Percentiles rank a stretch among this genome's conserved stretches.
Conservation (phyloP, 2,797 vertebrate species). For the Remorina albescens region DNA sequence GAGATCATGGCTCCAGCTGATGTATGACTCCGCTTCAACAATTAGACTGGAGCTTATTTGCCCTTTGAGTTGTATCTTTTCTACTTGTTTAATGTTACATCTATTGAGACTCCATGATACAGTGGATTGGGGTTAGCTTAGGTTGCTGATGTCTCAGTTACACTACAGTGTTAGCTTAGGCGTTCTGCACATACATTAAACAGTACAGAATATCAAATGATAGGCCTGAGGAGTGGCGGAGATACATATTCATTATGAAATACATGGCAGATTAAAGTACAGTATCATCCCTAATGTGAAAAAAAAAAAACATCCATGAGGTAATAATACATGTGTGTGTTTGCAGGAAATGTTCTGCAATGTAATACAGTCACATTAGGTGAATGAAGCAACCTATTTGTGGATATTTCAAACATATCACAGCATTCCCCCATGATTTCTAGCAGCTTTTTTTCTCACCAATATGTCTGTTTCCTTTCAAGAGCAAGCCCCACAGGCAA, state of each 20-base stretch:
- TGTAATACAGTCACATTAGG: conserved; percentile 21
- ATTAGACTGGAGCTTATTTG: conserved; percentile 51
- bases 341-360: conserved; percentile 34
- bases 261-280: conserved; percentile 3
- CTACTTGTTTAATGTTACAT: conserved; percentile 60
- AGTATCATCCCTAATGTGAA: conserved; percentile 11
- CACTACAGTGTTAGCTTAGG: conserved; percentile 30
- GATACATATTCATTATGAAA: conserved; percentile 27
- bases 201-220: conserved; percentile 49
- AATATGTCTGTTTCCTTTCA: conserved; percentile 60
- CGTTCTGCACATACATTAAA: conserved; percentile 43
- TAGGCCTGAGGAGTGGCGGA: neutral
- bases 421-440: conserved; percentile 44
- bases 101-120: conserved; percentile 53
- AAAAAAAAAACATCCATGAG: neutral
- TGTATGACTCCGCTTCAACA: conserved; percentile 54
- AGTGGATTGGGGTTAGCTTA: conserved; percentile 43
- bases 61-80: conserved; percentile 44
- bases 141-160: conserved; percentile 51
- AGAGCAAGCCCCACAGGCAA: conserved; percentile 62
- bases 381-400: conserved; percentile 47
- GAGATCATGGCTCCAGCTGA: conserved; percentile 62
- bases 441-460: conserved; percentile 42
- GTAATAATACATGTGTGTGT: conserved; percentile 25
- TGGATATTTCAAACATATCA: conserved; percentile 63